phyloP scores from a whole-genome alignment of 2,113 vertebrate genomes.

The Elephantulus edwardii region DNA sequence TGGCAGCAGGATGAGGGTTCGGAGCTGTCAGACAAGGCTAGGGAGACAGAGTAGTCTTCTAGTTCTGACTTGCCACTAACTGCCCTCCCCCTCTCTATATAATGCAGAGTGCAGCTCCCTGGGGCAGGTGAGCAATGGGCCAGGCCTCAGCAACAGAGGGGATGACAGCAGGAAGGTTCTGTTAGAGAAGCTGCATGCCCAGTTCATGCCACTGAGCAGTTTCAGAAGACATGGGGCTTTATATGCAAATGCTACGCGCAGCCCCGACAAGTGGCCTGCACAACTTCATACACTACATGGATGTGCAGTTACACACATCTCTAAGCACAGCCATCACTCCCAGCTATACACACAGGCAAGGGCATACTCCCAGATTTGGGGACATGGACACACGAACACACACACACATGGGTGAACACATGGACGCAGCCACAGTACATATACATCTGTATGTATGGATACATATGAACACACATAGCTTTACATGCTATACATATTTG shows the following conservation, averaged over 20 bases:
- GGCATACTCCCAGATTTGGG: background rate
- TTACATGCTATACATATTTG: background rate
- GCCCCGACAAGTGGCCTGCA: background rate
- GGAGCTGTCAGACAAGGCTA: constrained; percentile 62
- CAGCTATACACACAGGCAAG: background rate
- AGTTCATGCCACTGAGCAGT: background rate
- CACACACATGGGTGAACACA: background rate
- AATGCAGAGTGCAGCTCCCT: background rate
- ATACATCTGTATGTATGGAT: background rate
- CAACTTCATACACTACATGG: background rate
- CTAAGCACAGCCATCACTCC: background rate
- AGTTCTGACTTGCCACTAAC: constrained; percentile 15
- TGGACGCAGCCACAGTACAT: background rate
- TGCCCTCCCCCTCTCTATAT: constrained; percentile 24
- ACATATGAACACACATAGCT: background rate
- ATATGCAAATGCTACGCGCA: background rate
- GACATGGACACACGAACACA: background rate
- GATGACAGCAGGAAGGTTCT: constrained; percentile 24
- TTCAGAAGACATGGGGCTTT: background rate
- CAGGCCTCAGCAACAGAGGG: background rate
- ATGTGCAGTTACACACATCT: background rate
- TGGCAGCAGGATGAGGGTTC: background rate
- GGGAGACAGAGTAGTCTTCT: constrained; percentile 42
- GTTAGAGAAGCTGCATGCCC: background rate
- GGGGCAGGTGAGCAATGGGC: background rate